phyloP scores from a whole-genome alignment of 2,113 vertebrate genomes.

The Pseudois nayaur region DNA sequence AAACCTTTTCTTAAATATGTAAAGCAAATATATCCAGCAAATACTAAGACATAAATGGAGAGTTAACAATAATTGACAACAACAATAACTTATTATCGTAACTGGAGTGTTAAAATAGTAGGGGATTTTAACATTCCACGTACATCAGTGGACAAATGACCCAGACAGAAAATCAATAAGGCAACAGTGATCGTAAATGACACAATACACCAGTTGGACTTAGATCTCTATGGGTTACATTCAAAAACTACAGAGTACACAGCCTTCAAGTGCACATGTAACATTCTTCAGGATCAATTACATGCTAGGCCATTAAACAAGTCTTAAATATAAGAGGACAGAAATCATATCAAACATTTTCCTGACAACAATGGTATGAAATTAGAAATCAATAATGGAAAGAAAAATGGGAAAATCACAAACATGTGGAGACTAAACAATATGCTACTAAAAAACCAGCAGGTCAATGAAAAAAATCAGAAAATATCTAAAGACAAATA shows the following conservation, averaged over 20 bases:
- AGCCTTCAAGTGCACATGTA: not conserved
- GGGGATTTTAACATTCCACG: fast-evolving
- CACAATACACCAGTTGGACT: not conserved
- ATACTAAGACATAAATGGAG: not conserved
- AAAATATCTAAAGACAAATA: not conserved
- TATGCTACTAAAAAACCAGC: not conserved
- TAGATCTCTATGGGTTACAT: not conserved
- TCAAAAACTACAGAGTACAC: not conserved
- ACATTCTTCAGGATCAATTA: not conserved
- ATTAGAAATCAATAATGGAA: not conserved
- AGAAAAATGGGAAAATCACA: not conserved
- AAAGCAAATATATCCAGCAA: not conserved
- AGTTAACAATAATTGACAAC: not conserved
- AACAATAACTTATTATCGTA: not conserved
- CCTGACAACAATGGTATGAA: not conserved
- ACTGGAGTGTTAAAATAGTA: not conserved
- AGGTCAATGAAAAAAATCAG: not conserved
- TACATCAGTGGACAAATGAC: not conserved
- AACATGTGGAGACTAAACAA: not conserved
- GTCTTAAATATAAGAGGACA: not conserved
- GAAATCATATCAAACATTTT: not conserved
- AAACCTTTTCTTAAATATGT: not conserved
- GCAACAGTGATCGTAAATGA: not conserved
- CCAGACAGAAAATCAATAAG: not conserved
- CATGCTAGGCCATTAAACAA: not conserved